Evolutionary conservation across 1,140 invertebrate species (phyloP).

Genomic region (Limonius californicus): DNA sequence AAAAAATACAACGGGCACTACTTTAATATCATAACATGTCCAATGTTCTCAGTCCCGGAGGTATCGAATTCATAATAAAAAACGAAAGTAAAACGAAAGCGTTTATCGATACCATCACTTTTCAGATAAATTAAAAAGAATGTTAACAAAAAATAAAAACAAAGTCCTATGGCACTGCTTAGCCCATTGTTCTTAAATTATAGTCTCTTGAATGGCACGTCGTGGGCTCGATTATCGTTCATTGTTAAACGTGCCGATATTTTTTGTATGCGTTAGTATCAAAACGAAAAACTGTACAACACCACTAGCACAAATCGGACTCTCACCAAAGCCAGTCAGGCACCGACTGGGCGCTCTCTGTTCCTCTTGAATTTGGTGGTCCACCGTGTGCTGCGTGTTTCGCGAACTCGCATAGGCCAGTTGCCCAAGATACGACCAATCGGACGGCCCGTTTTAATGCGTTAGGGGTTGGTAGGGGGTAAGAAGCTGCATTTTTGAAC

Average conservation of each 20-base stretch:
- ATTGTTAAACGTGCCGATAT: slow-evolving; percentile 15
- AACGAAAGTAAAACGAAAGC: slow-evolving; percentile 18
- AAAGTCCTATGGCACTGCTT: slow-evolving; percentile 21
- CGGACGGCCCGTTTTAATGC: slow-evolving; percentile 26
- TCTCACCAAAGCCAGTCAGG: neutral
- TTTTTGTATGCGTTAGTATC: neutral
- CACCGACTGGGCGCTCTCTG: slow-evolving; percentile 25
- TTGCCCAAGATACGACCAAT: slow-evolving; percentile 28
- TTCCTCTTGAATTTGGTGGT: slow-evolving; percentile 23
- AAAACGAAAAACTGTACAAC: neutral
- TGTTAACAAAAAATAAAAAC: slow-evolving; percentile 30
- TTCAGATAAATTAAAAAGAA: slow-evolving; percentile 24
- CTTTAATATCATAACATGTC: slow-evolving; percentile 40
- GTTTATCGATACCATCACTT: slow-evolving; percentile 24
- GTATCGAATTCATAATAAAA: slow-evolving; percentile 25
- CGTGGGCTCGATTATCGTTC: slow-evolving; percentile 8
- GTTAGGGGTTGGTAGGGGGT: slow-evolving; percentile 14
- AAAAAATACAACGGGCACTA: slow-evolving; percentile 42
- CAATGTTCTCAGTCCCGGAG: slow-evolving; percentile 32
- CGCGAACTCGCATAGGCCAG: slow-evolving; percentile 27
- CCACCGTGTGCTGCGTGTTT: slow-evolving; percentile 26
- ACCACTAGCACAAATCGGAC: neutral
- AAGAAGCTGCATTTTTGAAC: slow-evolving; percentile 32
- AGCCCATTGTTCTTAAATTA: slow-evolving; percentile 26
- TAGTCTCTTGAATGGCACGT: slow-evolving; percentile 15